Conservation (phyloP, 2,113 vertebrate species). For the Platichthys stellatus region DNA sequence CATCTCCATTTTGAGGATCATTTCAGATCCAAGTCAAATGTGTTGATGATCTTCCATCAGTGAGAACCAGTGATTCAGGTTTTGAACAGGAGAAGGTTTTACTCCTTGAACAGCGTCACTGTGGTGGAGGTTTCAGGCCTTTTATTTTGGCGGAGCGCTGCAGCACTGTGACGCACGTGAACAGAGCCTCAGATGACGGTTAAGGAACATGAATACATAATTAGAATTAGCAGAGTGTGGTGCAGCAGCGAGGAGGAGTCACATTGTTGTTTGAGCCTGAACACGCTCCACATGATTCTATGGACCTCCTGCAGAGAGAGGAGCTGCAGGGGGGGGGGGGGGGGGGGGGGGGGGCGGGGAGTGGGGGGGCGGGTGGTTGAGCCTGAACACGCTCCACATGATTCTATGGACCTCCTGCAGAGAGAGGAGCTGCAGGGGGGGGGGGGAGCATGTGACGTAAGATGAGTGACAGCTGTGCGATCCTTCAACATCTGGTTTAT, state of each 20-base stretch:
- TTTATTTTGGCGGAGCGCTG: not conserved
- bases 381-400: slow-evolving; percentile 1
- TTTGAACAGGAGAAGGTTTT: not conserved
- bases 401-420: not conserved
- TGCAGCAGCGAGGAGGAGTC: not conserved
- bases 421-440: not conserved
- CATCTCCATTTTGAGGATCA: too few species aligned
- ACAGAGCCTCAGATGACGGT: not conserved
- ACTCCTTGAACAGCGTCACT: not conserved
- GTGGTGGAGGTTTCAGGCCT: not conserved
- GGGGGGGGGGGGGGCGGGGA: too few species aligned
- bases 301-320: not conserved
- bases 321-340: not conserved
- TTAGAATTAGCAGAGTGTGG: not conserved
- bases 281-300: not conserved
- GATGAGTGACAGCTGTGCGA: not conserved
- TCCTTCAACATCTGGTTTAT: not conserved
- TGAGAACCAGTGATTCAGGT: not conserved
- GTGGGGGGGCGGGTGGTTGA: too few species aligned
- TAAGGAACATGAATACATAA: not conserved
- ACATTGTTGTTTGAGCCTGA: slow-evolving; percentile 11
- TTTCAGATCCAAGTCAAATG: too few species aligned
- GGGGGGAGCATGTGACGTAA: not conserved
- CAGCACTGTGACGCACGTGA: not conserved
- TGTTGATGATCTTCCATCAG: not conserved